phyloP scores from a whole-genome alignment of 1,140 invertebrate genomes.

The Physella acuta region DNA sequence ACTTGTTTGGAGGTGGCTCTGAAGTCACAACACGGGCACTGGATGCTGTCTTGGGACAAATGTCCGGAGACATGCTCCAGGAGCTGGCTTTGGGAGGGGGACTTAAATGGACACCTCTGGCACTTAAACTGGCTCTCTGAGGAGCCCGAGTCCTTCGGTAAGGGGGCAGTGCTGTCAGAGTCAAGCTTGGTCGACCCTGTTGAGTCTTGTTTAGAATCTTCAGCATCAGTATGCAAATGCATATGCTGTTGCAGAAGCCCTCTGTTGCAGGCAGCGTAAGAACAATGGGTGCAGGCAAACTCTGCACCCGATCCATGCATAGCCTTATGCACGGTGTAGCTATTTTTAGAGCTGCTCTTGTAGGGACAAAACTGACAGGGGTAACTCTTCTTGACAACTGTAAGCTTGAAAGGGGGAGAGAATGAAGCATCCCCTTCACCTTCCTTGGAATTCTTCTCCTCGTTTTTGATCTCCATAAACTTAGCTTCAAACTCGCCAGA shows the following conservation, averaged over 20 bases:
- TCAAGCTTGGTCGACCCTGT: background rate
- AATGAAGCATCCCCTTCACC: constrained; percentile 2
- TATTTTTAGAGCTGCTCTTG: constrained; percentile 44
- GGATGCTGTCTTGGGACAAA: constrained; percentile 30
- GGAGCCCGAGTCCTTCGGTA: constrained; percentile 15
- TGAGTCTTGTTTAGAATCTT: background rate
- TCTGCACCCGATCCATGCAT: constrained; percentile 45
- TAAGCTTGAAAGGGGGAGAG: constrained; percentile 29
- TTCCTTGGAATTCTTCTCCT: constrained; percentile 3
- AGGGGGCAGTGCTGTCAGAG: background rate
- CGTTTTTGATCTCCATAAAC: constrained; percentile 20
- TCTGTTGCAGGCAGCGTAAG: constrained; percentile 45
- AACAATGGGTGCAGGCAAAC: constrained; percentile 48
- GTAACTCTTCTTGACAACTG: constrained; percentile 35
- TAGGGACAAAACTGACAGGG: constrained; percentile 52
- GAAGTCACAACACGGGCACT: constrained; percentile 52
- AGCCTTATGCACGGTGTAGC: constrained; percentile 47
- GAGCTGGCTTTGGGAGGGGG: constrained; percentile 37
- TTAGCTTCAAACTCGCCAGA: constrained; percentile 33
- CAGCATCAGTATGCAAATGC: constrained; percentile 34
- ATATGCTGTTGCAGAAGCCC: constrained; percentile 47
- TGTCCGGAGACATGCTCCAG: constrained; percentile 42
- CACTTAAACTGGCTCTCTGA: constrained; percentile 44
- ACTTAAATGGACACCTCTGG: constrained; percentile 49
- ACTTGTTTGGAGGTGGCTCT: constrained; percentile 36